These are phyloP conservation scores for Phasianus colchicus DNA, from an alignment of 2,113 vertebrate species.

Conservation along the genomic window DNA sequence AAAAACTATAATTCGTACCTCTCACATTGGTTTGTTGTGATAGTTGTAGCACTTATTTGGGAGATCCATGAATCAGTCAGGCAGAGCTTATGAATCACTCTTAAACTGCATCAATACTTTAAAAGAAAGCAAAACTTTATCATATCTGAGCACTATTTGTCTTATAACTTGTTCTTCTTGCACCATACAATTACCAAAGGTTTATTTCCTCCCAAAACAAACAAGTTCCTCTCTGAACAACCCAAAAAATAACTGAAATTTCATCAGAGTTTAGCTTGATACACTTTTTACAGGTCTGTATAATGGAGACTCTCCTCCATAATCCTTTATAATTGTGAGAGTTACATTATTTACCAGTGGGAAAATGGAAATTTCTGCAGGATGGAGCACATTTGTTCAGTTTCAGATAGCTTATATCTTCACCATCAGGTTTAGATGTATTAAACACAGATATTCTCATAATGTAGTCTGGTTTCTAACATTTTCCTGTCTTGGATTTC, in stretches of 20 bases:
- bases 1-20: not conserved
- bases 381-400: not conserved
- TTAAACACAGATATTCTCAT: not conserved
- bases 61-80: not conserved
- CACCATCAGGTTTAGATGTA: not conserved
- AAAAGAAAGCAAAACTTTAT: not conserved
- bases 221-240: not conserved
- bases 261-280: not conserved
- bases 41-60: not conserved
- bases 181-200: not conserved
- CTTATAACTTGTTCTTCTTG: not conserved
- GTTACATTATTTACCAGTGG: not conserved
- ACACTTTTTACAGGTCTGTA: not conserved
- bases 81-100: not conserved
- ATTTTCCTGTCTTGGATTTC: slow-evolving; percentile 15
- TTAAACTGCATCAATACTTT: not conserved
- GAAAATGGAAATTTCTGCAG: not conserved
- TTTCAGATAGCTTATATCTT: not conserved
- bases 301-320: not conserved
- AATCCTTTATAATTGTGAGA: not conserved
- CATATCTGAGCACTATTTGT: not conserved
- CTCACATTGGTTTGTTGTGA: not conserved
- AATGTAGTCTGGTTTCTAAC: not conserved
- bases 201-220: not conserved
- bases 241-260: not conserved